A percentile compares a stretch with the other conserved stretches of the same genome.
Evolutionary conservation across 2,888 invertebrate genomes (phyloP).

Genomic region (Busseola fusca): DNA sequence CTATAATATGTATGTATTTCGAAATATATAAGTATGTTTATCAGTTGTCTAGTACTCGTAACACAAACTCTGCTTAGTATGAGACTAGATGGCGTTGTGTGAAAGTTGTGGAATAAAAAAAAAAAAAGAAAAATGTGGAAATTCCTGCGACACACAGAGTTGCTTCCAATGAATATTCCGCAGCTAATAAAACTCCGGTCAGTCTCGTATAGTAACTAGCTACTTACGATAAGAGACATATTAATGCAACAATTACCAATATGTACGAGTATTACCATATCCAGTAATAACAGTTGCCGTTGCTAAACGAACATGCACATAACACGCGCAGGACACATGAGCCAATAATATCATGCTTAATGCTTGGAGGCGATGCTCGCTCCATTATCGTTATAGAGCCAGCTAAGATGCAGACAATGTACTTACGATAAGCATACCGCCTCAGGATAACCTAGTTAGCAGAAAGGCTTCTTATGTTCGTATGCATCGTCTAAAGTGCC

Average conservation of each 20-base stretch:
- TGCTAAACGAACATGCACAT: slow-evolving; percentile 43
- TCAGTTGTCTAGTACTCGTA: too few relatives aligned
- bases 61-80: too few relatives aligned
- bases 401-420: slow-evolving; percentile 80
- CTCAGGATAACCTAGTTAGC: slow-evolving; percentile 71
- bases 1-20: too few relatives aligned
- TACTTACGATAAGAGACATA: slow-evolving; percentile 31
- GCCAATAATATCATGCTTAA: slow-evolving; percentile 42
- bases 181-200: slow-evolving; percentile 20
- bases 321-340: slow-evolving; percentile 25
- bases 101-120: too few relatives aligned
- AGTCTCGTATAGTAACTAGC: slow-evolving; percentile 15
- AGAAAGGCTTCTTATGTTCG: slow-evolving; percentile 61
- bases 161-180: slow-evolving; percentile 38
- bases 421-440: slow-evolving; percentile 72
- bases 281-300: slow-evolving; percentile 44
- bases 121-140: too few relatives aligned
- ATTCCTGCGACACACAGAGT: slow-evolving; percentile 1
- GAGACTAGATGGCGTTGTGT: too few relatives aligned
- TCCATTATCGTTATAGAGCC: slow-evolving; percentile 75
- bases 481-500: slow-evolving; percentile 43
- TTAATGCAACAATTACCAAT: slow-evolving; percentile 56
- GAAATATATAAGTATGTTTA: too few relatives aligned
- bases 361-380: slow-evolving; percentile 15
- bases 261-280: slow-evolving; percentile 54